Evolutionary conservation across 2,113 vertebrate genomes (phyloP).

Genomic region (Muscicapa adusta): DNA sequence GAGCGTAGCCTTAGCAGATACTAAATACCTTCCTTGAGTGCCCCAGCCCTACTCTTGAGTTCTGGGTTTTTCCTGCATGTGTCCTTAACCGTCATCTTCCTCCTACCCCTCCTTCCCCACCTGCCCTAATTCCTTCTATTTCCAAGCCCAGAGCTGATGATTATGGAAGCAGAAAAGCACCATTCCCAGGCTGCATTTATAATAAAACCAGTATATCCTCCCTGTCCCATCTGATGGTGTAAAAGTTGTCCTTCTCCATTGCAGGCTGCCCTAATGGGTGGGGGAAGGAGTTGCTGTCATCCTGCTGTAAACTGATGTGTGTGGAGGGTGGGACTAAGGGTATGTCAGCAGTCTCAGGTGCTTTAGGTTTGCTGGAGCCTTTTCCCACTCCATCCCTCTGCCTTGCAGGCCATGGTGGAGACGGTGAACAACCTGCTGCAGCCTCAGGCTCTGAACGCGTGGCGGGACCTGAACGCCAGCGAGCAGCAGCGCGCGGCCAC

Average conservation of each 20-base stretch:
- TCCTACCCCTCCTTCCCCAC: no score
- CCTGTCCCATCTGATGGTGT: background rate
- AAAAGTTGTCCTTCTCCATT: background rate
- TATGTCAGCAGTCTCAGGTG: constrained; percentile 18
- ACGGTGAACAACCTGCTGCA: constrained; percentile 97
- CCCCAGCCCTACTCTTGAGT: background rate
- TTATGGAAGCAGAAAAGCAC: background rate
- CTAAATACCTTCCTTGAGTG: background rate
- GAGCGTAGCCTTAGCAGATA: background rate
- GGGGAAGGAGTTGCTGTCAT: background rate
- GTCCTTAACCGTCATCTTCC: background rate
- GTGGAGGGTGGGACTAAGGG: background rate
- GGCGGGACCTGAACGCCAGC: constrained; percentile 85
- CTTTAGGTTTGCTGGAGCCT: background rate
- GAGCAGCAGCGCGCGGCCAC: constrained; percentile 94
- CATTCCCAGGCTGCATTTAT: background rate
- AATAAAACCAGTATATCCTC: constrained; percentile 5
- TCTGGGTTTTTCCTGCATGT: background rate
- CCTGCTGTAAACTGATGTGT: background rate
- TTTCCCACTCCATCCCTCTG: constrained; percentile 11
- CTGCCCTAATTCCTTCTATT: background rate
- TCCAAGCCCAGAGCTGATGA: background rate
- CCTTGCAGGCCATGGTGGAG: constrained; percentile 93
- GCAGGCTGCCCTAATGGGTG: background rate
- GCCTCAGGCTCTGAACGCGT: constrained; percentile 86